Base-by-base conservation (phyloP, 1,140 invertebrate species). In the Heterodera schachtii region DNA sequence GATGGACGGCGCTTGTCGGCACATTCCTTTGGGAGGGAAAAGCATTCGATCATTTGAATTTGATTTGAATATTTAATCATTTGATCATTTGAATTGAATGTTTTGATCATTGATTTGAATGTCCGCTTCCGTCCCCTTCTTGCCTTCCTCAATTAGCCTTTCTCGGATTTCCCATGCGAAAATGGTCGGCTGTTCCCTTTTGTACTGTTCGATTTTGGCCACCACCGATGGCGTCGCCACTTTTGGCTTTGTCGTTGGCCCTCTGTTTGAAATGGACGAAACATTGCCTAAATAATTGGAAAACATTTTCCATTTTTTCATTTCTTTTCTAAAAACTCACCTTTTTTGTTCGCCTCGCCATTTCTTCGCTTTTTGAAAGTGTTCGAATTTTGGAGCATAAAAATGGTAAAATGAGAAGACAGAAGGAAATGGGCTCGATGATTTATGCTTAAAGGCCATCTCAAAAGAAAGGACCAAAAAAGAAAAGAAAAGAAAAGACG, bases 101-200 rank as follows among this genome's bases (percentile, higher is more conserved):
- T 31, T 31, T 31, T 31, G 31, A 31, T 31, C 31, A 31, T 31
- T 31, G 31, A 0, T 31, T 31, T 31, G 31, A 31, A 31, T 31
- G 31, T 31, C 31, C 31, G 31, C 31, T 31, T 31, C 31, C 31
- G 31, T 31, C 31, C 31, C 31, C 31, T 78, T 67, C 71, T 7
- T 52, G 84, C 89, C 89, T 83, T 91, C 92, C 83, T 90, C 90
- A 44, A 92, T 90, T 44, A 92, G 87, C 79, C 90, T 87, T 74
- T 92, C 92, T 44, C 92, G 87, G 74, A 92, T 92, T 87, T 92
- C 92, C 91, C 92, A 92, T 4, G 91, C 91, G 84, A 92, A 92
- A 47, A 92, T 92, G 41, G 90, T 91, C 8, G 91, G 92, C 80
- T 91, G 92, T 78, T 92, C 91, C 79, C 89, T 87, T 84, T 92